Base-by-base conservation (phyloP, 1,140 invertebrate genomes). In the Heliconius nattereri region DNA sequence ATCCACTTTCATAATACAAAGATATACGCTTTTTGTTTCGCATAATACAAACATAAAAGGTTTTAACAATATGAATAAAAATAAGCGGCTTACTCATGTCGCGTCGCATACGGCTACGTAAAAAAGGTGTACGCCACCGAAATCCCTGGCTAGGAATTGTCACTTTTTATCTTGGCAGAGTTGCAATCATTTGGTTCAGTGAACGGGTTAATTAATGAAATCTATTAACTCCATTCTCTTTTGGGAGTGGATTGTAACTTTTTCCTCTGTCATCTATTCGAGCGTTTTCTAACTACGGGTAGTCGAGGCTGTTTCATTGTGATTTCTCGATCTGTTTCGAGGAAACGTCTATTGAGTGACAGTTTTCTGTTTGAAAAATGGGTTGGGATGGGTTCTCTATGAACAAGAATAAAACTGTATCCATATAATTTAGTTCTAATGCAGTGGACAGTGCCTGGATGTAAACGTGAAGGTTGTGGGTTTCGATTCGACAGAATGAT, bases 181-280 rank as follows among this genome's bases (percentile, higher is more conserved):
- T 83, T 90, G 86, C 91, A 94, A 94, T 94, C 90, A 93, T 88
- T 79, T 90, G 92, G 91, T 90, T 89, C 92, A 92, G 78, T 92
- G 92, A 91, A 92, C 92, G 90, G 86, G 92, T 93, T 94, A 94
- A 94, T 94, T 94, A 94, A 92, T 91, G 92, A 92, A 94, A 94
- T 94, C 92, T 92, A 94, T 92, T 94, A 94, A 93, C 91, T 90
- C 88, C 87, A 78, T 85, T 88, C 87, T 83, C 87, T 87, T 87
- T 87, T 87, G 86, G 90, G 85, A 90, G 88, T 89, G 83, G 88
- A 85, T 90, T 83, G 85, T 79, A 84, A 82, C 90, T 93, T 92
- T 93, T 91, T 90, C 89, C 87, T 83, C 81, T 80, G 86, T 91
- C 88, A 92, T 89, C 87, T 86, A 85, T 88, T 85, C 87, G 84